phyloP scores from a whole-genome alignment of 1,140 invertebrate species.

The Tenebrio molitor region DNA sequence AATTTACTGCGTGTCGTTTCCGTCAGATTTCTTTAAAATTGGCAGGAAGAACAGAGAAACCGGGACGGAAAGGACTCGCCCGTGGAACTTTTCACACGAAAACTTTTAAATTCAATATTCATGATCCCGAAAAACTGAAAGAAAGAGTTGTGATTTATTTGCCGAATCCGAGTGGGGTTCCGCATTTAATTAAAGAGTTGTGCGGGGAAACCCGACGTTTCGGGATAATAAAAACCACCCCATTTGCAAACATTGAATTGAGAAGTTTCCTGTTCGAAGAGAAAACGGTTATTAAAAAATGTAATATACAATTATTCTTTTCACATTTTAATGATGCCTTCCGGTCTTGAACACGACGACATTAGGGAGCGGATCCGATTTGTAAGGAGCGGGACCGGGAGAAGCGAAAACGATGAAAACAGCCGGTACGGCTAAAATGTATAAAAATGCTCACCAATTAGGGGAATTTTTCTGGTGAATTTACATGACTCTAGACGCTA shows the following conservation, averaged over 20 bases:
- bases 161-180: slow-evolving; percentile 15
- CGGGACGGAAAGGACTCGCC: neutral
- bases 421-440: neutral
- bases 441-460: slow-evolving; percentile 36
- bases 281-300: slow-evolving; percentile 29
- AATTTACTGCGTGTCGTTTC: slow-evolving; percentile 54
- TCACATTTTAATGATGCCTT: slow-evolving; percentile 37
- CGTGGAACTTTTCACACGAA: slow-evolving; percentile 32
- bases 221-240: slow-evolving; percentile 18
- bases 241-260: slow-evolving; percentile 21
- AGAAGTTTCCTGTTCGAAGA: slow-evolving; percentile 17
- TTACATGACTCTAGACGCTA: slow-evolving; percentile 3
- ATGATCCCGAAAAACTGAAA: slow-evolving; percentile 42
- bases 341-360: neutral
- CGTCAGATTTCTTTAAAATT: slow-evolving; percentile 50
- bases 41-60: slow-evolving; percentile 25
- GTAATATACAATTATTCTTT: slow-evolving; percentile 34
- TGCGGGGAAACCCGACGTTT: neutral
- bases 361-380: neutral
- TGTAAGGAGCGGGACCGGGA: neutral
- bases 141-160: slow-evolving; percentile 41
- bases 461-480: slow-evolving; percentile 21
- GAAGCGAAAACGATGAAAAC: slow-evolving; percentile 10
- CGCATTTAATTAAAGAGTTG: slow-evolving; percentile 34
- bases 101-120: slow-evolving; percentile 51